Base-by-base conservation (phyloP, 2,797 vertebrate species). In the Lindbergichthys nudifrons region DNA sequence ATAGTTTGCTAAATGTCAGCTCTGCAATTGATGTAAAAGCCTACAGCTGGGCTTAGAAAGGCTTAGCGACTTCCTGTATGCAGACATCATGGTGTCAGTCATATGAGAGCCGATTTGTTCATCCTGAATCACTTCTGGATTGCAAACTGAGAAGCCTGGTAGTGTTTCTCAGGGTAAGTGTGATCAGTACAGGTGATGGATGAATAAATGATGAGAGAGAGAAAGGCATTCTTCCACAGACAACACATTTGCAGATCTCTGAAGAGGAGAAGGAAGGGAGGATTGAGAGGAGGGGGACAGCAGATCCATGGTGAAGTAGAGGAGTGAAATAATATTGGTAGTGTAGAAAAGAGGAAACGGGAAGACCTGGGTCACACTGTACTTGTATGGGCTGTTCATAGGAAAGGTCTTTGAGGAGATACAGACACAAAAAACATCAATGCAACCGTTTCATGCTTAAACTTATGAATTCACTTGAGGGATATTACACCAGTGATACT, bases 151-250 rank as follows among this genome's bases (percentile, higher is more conserved):
- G 21, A 51, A 14, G 51, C 10, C 62, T 52, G 45, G 56, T 30
- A 41, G 48, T 5, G 26, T 32, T 39, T 39, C 13, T 11, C 12
- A 51, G 48, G 13, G 14, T 3, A 15, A 0, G 2, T 70, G 53
- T 11, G 36, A 65, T 69, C 47, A 19, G 41, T 41, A 23, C 8
- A 2, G 51, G 10, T 5, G n/a, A 18, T 30, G 59, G 48, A 75
- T 72, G 53, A 85, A 79, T 64, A 6, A 72, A 63, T 56, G 13
- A 71, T 59, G 19, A 69, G 32, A 18, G 59, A 60, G 15, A 39
- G 36, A 50, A 61, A 46, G 23, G 3, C 45, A 46, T 65, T 46
- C 42, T 61, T 46, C 21, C 50, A 36, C 57, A 70, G 13, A 30
- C 8, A 0, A 56, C 53, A 63, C 43, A 14, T 58, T 15, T 53